phyloP scores from a whole-genome alignment of 2,888 invertebrate genomes.

The Polyommatus iphigenia region DNA sequence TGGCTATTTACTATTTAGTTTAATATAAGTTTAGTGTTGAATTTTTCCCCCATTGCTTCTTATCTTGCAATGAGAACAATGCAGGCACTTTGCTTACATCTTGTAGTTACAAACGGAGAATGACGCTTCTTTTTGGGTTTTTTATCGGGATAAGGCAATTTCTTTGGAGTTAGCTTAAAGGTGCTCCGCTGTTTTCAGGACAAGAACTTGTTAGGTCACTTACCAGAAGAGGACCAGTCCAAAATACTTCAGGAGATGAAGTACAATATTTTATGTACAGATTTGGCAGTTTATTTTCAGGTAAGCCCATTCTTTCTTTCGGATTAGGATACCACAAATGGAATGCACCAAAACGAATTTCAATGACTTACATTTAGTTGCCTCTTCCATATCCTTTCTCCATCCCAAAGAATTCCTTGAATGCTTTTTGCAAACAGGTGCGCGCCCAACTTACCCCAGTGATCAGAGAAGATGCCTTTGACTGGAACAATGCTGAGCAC shows the following conservation, averaged over 20 bases:
- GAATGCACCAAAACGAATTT: too few species aligned
- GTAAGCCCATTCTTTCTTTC: conserved; percentile 30
- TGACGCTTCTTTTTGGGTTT: background rate
- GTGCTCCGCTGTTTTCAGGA: conserved; percentile 54
- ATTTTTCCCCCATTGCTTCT: background rate
- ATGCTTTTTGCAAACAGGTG: conserved; percentile 44
- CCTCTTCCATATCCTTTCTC: background rate
- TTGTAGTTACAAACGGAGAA: too few species aligned
- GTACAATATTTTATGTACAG: conserved; percentile 80
- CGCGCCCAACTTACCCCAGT: conserved; percentile 77
- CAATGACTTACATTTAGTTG: background rate
- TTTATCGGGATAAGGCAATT: background rate
- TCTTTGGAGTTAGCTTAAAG: background rate
- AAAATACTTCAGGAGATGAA: conserved; percentile 75
- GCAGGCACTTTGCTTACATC: too few species aligned
- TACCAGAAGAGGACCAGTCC: conserved; percentile 60
- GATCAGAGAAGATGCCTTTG: conserved; percentile 67
- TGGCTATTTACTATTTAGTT: background rate
- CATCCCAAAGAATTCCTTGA: background rate
- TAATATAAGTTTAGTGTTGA: background rate
- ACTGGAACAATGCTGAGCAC: conserved; percentile 73
- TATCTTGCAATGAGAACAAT: background rate
- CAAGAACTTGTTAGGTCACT: conserved; percentile 69
- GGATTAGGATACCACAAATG: background rate
- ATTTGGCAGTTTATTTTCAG: conserved; percentile 46